Base-by-base conservation (phyloP, 2,113 vertebrate species). In the Strigops habroptila region DNA sequence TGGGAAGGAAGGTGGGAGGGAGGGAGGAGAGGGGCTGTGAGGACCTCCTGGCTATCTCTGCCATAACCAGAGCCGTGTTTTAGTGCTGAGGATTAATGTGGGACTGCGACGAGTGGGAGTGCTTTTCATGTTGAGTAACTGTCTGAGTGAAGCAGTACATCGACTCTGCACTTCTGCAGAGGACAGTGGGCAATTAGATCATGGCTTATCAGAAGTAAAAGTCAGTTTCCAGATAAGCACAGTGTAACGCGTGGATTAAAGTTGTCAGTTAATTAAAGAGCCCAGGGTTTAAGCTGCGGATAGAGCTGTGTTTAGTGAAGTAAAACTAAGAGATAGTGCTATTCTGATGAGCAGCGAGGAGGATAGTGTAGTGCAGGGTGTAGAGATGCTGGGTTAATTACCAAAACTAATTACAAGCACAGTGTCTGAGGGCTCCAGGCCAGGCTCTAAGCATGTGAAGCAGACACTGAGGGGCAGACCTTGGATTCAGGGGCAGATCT, bases 191-290 rank as follows among this genome's bases (percentile, higher is more conserved):
- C 92, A 70, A 19, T 65, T 86, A 84, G 74, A 82, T 57, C 53
- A 51, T 1, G 11, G 86, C n/a, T 96, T 95, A 77, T 91, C 49
- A n/a, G 12, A 33, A 80, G 35, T 27, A 82, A 68, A 65, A 91
- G 74, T 85, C 73, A 79, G 65, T 94, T 95, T 90, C 73, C 70
- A 88, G 73, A 91, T 57, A 43, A 90, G 43, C 77, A 70, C 44
- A 30, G 57, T 55, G n/a, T 79, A 60, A 86, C 64, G 28, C 7
- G 6, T 68, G 77, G 79, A 82, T 90, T 80, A 75, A 82, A 68
- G 19, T 18, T 87, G 44, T 41, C 77, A 37, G 48, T 77, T 96
- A 84, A 93, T 93, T 77, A 95, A 92, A 90, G 70, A 90, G 51
- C 49, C 27, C 1, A 37, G 8, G 31, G 59, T 55, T 69, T 44